phyloP scores from a whole-genome alignment of 2,113 vertebrate species.

The Myotis brandtii region DNA sequence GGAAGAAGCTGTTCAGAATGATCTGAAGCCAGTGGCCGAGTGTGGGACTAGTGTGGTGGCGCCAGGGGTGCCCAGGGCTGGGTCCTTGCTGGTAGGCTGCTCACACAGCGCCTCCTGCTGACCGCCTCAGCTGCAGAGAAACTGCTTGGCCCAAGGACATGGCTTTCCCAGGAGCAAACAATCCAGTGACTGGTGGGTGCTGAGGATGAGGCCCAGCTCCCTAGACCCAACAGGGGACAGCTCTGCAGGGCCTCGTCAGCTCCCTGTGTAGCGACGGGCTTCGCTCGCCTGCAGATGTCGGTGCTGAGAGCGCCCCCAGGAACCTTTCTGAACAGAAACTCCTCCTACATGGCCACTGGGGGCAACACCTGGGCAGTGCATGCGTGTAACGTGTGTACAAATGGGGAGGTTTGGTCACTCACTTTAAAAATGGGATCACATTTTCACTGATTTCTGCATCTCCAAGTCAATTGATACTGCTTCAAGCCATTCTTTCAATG shows the following conservation, averaged over 20 bases:
- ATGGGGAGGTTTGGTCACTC: neutral
- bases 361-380: no score
- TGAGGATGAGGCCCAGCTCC: neutral
- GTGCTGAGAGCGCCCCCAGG: neutral
- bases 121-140: neutral
- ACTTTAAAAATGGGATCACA: neutral
- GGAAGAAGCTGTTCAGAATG: neutral
- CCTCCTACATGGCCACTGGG: neutral
- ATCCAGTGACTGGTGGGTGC: neutral
- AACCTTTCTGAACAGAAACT: neutral
- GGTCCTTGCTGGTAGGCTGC: neutral
- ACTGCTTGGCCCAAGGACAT: neutral
- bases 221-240: rapidly evolving
- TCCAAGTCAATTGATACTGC: neutral
- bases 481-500: neutral
- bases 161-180: neutral
- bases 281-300: rapidly evolving
- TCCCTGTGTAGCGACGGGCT: neutral
- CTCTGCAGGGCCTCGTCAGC: neutral
- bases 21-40: neutral
- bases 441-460: neutral
- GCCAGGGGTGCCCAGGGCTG: neutral
- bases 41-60: no score
- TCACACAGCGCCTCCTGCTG: neutral
- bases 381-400: neutral